Conservation (phyloP, 2,113 vertebrate species). For the Notarius lentiginosus region DNA sequence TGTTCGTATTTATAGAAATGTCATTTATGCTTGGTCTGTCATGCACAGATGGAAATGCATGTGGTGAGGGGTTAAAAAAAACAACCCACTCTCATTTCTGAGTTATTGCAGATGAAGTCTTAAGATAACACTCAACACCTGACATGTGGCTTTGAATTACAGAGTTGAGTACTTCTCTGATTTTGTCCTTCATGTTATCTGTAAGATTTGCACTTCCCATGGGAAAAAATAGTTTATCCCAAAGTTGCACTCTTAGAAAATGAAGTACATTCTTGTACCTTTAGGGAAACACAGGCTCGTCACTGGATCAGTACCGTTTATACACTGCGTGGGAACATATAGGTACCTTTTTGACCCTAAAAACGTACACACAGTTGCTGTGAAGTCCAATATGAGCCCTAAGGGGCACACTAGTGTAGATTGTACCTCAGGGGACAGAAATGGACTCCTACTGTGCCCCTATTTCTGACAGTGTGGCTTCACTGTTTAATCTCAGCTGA, state of each 20-base stretch:
- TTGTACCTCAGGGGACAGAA: too few relatives aligned
- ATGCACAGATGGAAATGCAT: background rate
- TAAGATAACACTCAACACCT: background rate
- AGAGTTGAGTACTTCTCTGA: background rate
- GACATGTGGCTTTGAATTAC: background rate
- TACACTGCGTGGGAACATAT: too few relatives aligned
- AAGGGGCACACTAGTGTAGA: too few relatives aligned
- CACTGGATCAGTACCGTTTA: too few relatives aligned
- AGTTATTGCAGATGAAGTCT: background rate
- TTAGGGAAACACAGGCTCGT: too few relatives aligned
- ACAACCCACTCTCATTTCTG: background rate
- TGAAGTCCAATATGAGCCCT: too few relatives aligned
- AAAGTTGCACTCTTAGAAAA: too few relatives aligned
- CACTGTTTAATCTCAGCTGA: background rate
- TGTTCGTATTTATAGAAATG: slow-evolving; percentile 25
- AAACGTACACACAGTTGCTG: too few relatives aligned
- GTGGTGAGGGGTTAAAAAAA: background rate
- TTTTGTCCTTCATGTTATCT: background rate
- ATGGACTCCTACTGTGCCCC: too few relatives aligned
- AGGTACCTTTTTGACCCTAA: too few relatives aligned
- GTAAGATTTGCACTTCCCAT: background rate
- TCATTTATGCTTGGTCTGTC: slow-evolving; percentile 29
- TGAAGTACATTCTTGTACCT: too few relatives aligned
- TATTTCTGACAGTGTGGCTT: background rate
- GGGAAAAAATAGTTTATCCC: background rate